These are phyloP conservation scores for Halictus quadricinctus DNA, from an alignment of 2,888 invertebrate genomes.

Conservation along the genomic window DNA sequence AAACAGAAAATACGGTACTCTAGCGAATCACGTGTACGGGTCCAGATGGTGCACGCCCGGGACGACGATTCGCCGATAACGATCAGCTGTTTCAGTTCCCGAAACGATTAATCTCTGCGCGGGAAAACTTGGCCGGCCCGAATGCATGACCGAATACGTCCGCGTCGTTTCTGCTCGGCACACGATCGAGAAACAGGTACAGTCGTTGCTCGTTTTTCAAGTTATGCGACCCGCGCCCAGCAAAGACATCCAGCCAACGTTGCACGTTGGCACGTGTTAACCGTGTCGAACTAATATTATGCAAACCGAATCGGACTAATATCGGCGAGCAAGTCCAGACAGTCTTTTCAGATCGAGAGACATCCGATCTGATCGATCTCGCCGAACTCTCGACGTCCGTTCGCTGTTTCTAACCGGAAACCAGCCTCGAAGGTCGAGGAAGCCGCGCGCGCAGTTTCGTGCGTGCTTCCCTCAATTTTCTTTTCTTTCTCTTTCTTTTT, in stretches of 20 bases:
- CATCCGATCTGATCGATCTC: background rate
- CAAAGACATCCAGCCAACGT: background rate
- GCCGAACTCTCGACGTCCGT: background rate
- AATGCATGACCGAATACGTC: background rate
- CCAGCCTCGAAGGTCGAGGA: background rate
- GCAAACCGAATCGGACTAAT: background rate
- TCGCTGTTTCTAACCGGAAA: slow-evolving; percentile 4
- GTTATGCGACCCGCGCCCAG: slow-evolving; percentile 10
- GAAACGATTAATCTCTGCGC: slow-evolving; percentile 1
- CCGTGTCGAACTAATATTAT: background rate
- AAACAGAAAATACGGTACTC: background rate
- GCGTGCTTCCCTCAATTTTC: background rate
- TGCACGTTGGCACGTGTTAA: background rate
- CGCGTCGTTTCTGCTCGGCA: background rate
- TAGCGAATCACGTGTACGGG: background rate
- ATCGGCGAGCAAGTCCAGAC: background rate
- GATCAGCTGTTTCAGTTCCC: background rate
- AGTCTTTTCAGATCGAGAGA: background rate
- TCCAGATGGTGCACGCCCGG: background rate
- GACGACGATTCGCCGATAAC: background rate
- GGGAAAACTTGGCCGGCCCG: background rate
- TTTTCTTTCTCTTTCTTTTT: background rate
- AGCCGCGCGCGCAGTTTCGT: background rate
- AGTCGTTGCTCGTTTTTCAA: background rate
- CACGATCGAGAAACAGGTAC: background rate